Evolutionary conservation across 2,797 vertebrate genomes (phyloP).

Genomic region (Mallotus villosus): DNA sequence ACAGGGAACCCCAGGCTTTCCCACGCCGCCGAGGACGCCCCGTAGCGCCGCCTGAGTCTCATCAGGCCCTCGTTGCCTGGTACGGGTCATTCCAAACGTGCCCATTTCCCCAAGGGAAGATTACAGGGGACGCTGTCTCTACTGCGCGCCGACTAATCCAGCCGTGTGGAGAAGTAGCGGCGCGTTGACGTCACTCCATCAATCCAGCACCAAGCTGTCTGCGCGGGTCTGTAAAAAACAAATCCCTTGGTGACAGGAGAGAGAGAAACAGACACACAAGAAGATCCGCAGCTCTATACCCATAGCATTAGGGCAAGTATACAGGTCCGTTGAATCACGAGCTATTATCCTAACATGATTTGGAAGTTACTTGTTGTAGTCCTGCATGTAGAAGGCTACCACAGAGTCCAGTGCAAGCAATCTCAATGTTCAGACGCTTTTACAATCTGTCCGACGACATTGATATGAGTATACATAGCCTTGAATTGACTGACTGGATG

Average conservation of each 20-base stretch:
- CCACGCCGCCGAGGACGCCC: slow-evolving; percentile 15
- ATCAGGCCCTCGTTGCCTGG: slow-evolving; percentile 41
- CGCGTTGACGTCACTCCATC: slow-evolving; percentile 73
- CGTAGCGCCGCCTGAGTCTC: slow-evolving; percentile 31
- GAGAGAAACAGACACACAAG: neutral
- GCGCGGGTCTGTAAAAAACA: slow-evolving; percentile 47
- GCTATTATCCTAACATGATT: too few species aligned
- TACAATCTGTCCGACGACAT: too few species aligned
- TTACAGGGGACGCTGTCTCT: slow-evolving; percentile 71
- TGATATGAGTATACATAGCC: too few species aligned
- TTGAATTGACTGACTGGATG: too few species aligned
- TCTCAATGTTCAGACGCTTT: too few species aligned
- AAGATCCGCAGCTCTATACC: neutral
- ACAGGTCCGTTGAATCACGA: too few species aligned
- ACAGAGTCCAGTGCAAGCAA: too few species aligned
- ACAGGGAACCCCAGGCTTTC: slow-evolving; percentile 40
- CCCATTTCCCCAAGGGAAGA: slow-evolving; percentile 68
- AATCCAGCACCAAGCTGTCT: slow-evolving; percentile 70
- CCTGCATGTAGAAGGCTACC: too few species aligned
- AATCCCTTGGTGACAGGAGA: slow-evolving; percentile 47
- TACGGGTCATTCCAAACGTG: slow-evolving; percentile 53
- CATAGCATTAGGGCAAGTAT: too few species aligned
- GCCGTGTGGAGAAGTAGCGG: slow-evolving; percentile 66
- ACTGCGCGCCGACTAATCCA: slow-evolving; percentile 74
- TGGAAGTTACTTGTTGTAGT: too few species aligned